Evolutionary conservation across 2,888 invertebrate species (phyloP), one percentile per base, ranked within the genome.

Genomic region (Tinea semifulvella): DNA sequence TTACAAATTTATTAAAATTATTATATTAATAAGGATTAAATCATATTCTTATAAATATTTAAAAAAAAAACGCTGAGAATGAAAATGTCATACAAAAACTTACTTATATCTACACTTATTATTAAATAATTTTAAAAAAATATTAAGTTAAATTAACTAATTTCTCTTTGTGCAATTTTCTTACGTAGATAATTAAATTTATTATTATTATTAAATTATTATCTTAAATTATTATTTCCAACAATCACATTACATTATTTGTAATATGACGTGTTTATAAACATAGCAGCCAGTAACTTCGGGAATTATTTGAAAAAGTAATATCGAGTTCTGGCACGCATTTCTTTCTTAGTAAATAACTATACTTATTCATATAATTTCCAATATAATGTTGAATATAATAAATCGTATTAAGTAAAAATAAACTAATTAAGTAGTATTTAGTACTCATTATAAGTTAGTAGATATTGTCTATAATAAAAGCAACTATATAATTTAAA

Each of bases 1-100:
- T 38, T 43, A 18, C 38, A 42, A 46, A 38, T n/a, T n/a, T n/a
- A n/a, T n/a, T n/a, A n/a, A 40, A 26, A 26, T 28, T 27, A 39
- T 47, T 31, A 25, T n/a, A n/a, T n/a, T n/a, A n/a, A n/a, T n/a
- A n/a, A n/a, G n/a, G n/a, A n/a, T n/a, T n/a, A n/a, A n/a, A n/a
- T n/a, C n/a, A n/a, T n/a, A 40, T 46, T 8, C 8, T 22, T 22
- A 17, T 44, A 47, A 47, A 48, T 58, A 57, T 63, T 22, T 42
- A 5, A 7, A 28, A n/a, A 18, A 43, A 25, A 42, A 26, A 11
- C 42, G 42, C 27, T 42, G 27, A 27, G 61, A 72, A 68, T 70
- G 60, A 71, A 71, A 74, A 70, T 63, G 68, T 67, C 65, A 65
- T 69, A 69, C 60, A 68, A 68, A 68, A 57, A 7, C 31, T 50